Base-by-base conservation (phyloP, 2,113 vertebrate genomes). In the Tonatia bakeri region DNA sequence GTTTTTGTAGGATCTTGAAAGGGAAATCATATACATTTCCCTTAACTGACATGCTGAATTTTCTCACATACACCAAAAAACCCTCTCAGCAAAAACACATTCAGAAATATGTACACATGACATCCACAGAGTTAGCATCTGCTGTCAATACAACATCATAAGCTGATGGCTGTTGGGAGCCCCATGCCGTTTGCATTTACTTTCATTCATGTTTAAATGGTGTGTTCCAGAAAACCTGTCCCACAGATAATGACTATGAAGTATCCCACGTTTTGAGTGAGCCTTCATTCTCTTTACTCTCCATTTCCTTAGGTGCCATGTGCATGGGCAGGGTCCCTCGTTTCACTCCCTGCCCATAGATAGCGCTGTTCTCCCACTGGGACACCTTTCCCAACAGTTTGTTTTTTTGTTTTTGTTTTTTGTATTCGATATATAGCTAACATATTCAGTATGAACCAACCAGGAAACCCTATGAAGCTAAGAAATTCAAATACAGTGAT, bases 21-120 rank as follows among this genome's bases (percentile, higher is more conserved):
- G 93, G 84, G 85, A 97, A 98, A 92, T 95, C 31, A n/a, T 36
- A 95, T 92, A 91, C 56, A 88, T 97, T 97, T 97, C 91, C 94
- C 94, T 94, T 52, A 81, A 61, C 90, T 87, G 80, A 95, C 19
- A 1, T 87, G 91, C 92, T 92, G 64, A 93, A 33, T 93, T 96
- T 96, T 96, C 76, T 94, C 92, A 95, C 76, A 85, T 92, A 94
- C 10, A 81, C 75, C 50, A 50, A 67, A 73, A 82, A 80, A 72
- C 22, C 45, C 56, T 93, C 94, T 94, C 56, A 87, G 82, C 69
- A 94, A 89, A 96, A 95, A 87, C 92, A 90, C 83, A 87, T 93
- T 90, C 70, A 93, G 93, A 36, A 83, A 90, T 86, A 76, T 50
- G 6, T 91, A 24, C 86, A 87, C 91, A 40, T 69, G 54, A 61